Percentiles rank a stretch among this genome's conserved stretches.
phyloP scores from a whole-genome alignment of 2,797 vertebrate species.

The Choloepus didactylus region DNA sequence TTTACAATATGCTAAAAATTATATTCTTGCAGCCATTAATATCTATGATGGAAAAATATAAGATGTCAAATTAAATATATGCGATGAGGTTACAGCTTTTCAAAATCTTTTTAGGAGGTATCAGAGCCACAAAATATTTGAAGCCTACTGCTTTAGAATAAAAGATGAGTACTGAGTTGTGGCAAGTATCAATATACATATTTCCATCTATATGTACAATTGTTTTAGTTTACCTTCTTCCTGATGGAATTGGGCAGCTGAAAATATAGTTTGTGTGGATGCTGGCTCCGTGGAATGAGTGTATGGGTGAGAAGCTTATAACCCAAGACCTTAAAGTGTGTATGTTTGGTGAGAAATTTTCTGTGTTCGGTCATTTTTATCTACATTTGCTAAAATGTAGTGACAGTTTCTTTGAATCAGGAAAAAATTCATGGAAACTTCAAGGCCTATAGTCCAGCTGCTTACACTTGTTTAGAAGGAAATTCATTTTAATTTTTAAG shows the following conservation, averaged over 20 bases:
- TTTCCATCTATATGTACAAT: neutral
- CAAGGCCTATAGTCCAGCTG: neutral
- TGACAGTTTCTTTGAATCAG: neutral
- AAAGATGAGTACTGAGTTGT: neutral
- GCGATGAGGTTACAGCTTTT: neutral
- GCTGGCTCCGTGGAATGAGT: neutral
- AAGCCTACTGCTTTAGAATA: neutral
- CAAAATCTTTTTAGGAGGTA: neutral
- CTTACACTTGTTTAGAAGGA: neutral
- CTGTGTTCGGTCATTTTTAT: neutral
- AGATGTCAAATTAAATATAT: neutral
- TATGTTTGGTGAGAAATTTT: neutral
- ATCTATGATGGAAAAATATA: neutral
- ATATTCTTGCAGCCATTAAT: neutral
- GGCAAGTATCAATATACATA: neutral
- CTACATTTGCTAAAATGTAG: neutral
- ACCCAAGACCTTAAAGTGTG: neutral
- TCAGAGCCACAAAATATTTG: neutral
- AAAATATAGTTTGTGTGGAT: neutral
- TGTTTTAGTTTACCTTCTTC: neutral
- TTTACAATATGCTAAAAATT: neutral
- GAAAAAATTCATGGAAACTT: neutral
- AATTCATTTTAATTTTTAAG: neutral
- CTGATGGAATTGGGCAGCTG: neutral
- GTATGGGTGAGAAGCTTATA: neutral